These are phyloP conservation scores for Eurytemora carolleeae DNA, from an alignment of 1,140 invertebrate species.

Conservation along the genomic window DNA sequence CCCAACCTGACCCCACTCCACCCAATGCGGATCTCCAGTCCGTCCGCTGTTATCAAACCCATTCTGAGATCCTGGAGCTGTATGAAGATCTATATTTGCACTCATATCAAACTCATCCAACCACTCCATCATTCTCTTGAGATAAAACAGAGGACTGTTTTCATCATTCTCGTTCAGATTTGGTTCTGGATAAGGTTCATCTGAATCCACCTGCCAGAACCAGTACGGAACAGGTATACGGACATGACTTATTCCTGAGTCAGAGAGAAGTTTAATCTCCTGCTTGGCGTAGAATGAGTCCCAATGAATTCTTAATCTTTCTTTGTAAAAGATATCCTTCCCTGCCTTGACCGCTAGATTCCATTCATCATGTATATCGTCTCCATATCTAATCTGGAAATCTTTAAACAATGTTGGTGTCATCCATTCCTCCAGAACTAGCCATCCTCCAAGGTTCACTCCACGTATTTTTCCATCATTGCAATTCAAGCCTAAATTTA, in stretches of 20 bases:
- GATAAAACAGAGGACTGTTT: background rate
- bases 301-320: no score
- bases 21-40: background rate
- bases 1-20: background rate
- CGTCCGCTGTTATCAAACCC: conserved; percentile 1
- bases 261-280: background rate
- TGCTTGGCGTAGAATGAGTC: background rate
- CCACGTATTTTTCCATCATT: background rate
- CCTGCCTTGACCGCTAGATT: no score
- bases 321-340: background rate
- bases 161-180: conserved; percentile 1
- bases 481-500: no score
- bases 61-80: conserved; percentile 1
- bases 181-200: background rate
- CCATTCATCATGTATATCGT: background rate
- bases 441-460: conserved; percentile 2
- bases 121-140: conserved; percentile 1
- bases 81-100: conserved; percentile 3
- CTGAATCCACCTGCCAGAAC: background rate
- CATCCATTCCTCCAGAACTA: conserved; percentile 2
- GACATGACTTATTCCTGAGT: conserved; percentile 2
- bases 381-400: background rate
- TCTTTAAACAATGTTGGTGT: conserved; percentile 1
- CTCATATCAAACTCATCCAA: background rate
- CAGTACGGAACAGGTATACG: background rate